Evolutionary conservation across 2,888 invertebrate species (phyloP).

Genomic region (Drosophila paranaensis): DNA sequence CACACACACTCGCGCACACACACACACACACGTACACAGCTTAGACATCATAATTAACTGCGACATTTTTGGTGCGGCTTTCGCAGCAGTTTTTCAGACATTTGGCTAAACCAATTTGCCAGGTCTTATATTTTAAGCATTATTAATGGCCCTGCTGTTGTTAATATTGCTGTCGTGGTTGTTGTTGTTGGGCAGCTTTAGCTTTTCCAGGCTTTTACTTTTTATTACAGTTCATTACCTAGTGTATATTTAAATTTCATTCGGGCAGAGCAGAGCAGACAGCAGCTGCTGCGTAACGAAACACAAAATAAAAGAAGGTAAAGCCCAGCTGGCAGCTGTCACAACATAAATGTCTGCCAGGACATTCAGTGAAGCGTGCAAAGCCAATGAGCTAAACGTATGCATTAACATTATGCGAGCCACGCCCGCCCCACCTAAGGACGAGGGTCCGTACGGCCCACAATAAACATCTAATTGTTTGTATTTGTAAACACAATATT

Average conservation of each 20-base stretch:
- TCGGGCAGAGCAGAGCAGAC: conserved; percentile 2
- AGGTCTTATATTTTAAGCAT: conserved; percentile 78
- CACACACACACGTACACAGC: conserved; percentile 17
- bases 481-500: conserved; percentile 1
- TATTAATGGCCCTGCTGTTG: conserved; percentile 62
- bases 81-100: conserved; percentile 43
- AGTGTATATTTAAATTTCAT: conserved; percentile 55
- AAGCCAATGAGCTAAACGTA: conserved; percentile 55
- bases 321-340: conserved; percentile 52
- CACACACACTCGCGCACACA: background rate
- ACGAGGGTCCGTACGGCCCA: conserved; percentile 23
- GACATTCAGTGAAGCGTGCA: conserved; percentile 45
- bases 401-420: conserved; percentile 29
- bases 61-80: conserved; percentile 59
- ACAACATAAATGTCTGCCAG: conserved; percentile 53
- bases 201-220: conserved; percentile 30
- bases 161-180: conserved; percentile 1
- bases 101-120: conserved; percentile 74
- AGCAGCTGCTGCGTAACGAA: conserved; percentile 3
- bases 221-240: conserved; percentile 54
- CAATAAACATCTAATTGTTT: conserved; percentile 16
- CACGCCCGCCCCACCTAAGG: background rate
- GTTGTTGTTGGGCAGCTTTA: background rate
- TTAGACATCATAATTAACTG: conserved; percentile 73
- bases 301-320: conserved; percentile 28